Conservation (phyloP, 2,888 invertebrate genomes). For the Oscheius sp. region DNA sequence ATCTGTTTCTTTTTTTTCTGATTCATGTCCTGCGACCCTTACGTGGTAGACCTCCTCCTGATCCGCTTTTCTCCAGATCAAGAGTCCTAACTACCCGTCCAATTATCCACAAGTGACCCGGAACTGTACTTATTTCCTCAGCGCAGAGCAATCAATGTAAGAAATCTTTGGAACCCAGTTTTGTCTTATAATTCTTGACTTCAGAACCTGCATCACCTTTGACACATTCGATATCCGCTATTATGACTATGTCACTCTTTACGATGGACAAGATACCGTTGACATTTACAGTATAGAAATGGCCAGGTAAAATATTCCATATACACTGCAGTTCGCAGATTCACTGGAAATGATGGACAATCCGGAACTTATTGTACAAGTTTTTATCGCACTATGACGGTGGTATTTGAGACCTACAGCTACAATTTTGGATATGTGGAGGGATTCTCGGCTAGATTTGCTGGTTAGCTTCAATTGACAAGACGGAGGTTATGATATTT, state of each 20-base stretch:
- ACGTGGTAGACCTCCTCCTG: too few relatives aligned
- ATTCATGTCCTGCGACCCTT: too few relatives aligned
- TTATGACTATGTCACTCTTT: background rate
- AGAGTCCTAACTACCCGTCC: background rate
- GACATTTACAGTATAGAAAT: background rate
- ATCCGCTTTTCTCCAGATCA: constrained; percentile 1
- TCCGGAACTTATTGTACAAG: background rate
- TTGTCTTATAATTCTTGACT: background rate
- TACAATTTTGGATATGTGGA: background rate
- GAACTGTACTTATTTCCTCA: background rate
- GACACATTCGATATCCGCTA: background rate
- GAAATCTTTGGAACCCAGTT: too few relatives aligned
- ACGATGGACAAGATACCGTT: background rate
- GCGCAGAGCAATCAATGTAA: background rate
- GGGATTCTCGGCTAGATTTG: background rate
- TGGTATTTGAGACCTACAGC: background rate
- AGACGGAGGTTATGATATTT: too few relatives aligned
- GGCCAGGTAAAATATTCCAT: background rate
- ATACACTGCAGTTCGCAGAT: background rate
- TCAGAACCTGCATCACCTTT: background rate
- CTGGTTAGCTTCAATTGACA: background rate
- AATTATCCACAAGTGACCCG: background rate
- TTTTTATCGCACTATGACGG: background rate
- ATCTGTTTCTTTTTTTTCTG: too few relatives aligned
- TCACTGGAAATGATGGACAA: background rate